Base-by-base conservation (phyloP, 2,888 invertebrate genomes). In the Philereme vetulata region DNA sequence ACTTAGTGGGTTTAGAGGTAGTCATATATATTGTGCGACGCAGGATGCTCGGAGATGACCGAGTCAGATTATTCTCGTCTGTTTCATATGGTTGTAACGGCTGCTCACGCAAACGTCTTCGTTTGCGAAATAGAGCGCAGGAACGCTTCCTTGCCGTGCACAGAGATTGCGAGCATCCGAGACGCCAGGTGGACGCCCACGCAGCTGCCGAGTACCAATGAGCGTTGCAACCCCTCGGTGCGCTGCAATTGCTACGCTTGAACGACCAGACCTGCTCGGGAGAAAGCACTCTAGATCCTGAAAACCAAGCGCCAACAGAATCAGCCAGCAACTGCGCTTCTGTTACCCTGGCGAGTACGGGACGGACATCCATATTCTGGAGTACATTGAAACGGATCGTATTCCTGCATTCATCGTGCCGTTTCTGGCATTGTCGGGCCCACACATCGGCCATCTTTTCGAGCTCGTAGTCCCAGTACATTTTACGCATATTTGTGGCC, bases 381-480 rank as follows among this genome's bases (percentile, higher is more conserved):
- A 90, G 72, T 6, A 88, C 91, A 51, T 89, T 90, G 64, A 88
- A 91, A 42, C 90, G 74, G 11, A 90, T 72, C 0, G 88, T 92
- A 64, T 90, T 90, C 62, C 91, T 82, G 64, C 91, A 92, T 65
- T 92, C 91, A 47, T 92, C 92, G 60, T 93, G 92, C n/a, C 89
- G 78, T 60, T 90, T 90, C 65, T 88, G 91, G 64, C 93, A 93
- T 59, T 91, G 90, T 6, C 92, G 82, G 0, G 92, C 92, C 93
- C 92, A 93, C 4, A 85, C 73, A 42, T 92, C 90, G 0, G 93
- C 93, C 82, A 83, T 86, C 33, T 80, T 72, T 61, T 92, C 93
- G 0, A 93, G 77, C 66, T 93, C 92, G 59, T 85, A 84, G 59
- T 93, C 93, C 93, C 93, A 93, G 64, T 91, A 92, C 85, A 93